Base-by-base conservation (phyloP, 2,888 invertebrate species). In the Rhingia rostrata region DNA sequence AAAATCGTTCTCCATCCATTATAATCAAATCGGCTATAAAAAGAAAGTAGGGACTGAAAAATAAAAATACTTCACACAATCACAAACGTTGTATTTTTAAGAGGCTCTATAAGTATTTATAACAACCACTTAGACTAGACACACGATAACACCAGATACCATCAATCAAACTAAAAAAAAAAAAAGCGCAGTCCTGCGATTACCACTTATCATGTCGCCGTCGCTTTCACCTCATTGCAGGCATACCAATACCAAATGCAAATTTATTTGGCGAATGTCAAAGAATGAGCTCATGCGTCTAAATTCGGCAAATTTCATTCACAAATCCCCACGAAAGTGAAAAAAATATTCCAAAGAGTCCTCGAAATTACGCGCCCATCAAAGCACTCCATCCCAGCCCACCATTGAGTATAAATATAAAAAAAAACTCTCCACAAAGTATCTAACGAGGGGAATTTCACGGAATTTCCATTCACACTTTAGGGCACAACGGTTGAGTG, bases 401-500 rank as follows among this genome's bases (percentile, higher is more conserved):
- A 54, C 53, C 47, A 45, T 22, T 6, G 35, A 39, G 1, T n/a
- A 6, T 7, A 67, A 69, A n/a, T n/a, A n/a, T n/a, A n/a, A 77
- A 67, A 39, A 69, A 22, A 51, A 22, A 22, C 2, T 69, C 61
- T 60, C 10, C 7, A 3, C 43, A 64, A 75, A 67, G 43, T n/a
- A 53, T 53, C 51, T 12, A 43, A 32, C 60, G 54, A 77, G 77
- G 60, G 33, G 67, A 67, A 67, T 37, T 67, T 67, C 75, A 75
- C 60, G 75, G 60, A 53, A 51, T 58, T 75, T 67, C 60, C 67
- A 37, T 33, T 58, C 60, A 47, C 58, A 51, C 61, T 67, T 61
- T 61, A 37, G 61, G 60, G 14, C 33, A 45, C 10, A 37, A 45
- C 45, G 37, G 37, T 67, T 60, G 45, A 77, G 77, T 77, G 54